Base-by-base conservation (phyloP, 1,140 invertebrate genomes). In the Heliothis virescens region DNA sequence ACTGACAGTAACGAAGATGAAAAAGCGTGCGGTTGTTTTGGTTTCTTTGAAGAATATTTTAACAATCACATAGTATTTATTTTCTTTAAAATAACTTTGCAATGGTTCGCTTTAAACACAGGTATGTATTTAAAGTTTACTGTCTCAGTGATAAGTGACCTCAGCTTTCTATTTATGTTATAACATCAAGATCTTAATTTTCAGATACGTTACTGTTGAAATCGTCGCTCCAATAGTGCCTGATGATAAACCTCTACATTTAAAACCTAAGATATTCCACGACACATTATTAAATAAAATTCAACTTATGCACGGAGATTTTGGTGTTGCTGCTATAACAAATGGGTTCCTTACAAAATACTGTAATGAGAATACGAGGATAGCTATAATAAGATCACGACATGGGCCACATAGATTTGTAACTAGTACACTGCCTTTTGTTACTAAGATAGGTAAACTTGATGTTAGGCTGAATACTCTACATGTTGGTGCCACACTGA, bases 401-500 rank as follows among this genome's bases (percentile, higher is more conserved):
- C 97, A 97, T 92, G 96, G 97, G 1, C 97, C 97, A 10, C 97
- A 98, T 84, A 95, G 94, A 87, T 96, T 97, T 90, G 94, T 98
- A 7, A 94, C 96, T 1, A 96, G 96, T 85, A 94, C 95, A 76
- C 89, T 98, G 82, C 97, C 97, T 41, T 94, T 96, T 81, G 95
- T 98, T 60, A 96, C 94, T 52, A 92, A 96, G 86, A 93, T 98
- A 55, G 96, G 95, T 16, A 95, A 96, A 48, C 94, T 96, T 76
- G 88, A 94, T n/a, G 96, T 97, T 1, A 94, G 88, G 63, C 85
- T 97, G 47, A 96, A 95, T 71, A 97, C 96, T 55, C 89, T 97
- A 16, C 97, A 97, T 87, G 94, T 96, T 1, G 97, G 97, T 60
- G 97, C 97, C n/a, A 97, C 97, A 12, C 94, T 98, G 26, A 97